A percentile compares a stretch with the other conserved stretches of the same genome.
phyloP scores from a whole-genome alignment of 2,797 vertebrate species.

The Neomorphus geoffroyi region DNA sequence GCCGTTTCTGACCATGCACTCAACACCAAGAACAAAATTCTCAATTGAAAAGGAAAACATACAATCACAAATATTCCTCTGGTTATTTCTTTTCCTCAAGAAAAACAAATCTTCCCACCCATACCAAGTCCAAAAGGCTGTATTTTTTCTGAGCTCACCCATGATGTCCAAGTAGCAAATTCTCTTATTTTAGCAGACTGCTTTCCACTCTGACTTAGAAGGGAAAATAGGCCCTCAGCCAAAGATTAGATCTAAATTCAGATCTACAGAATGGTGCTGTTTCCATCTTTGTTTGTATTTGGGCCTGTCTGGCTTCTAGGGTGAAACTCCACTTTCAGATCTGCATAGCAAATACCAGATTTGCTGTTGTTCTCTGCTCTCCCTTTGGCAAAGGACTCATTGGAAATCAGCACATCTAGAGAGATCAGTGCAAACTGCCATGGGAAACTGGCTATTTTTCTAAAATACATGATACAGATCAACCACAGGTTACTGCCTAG shows the following conservation, averaged over 20 bases:
- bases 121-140: not conserved
- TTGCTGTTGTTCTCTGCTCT: conserved; percentile 22
- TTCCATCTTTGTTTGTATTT: conserved; percentile 64
- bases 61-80: not conserved
- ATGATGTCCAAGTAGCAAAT: not conserved
- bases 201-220: not conserved
- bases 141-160: not conserved
- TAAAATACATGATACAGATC: conserved; percentile 54
- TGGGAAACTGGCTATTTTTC: conserved; percentile 66
- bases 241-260: conserved; percentile 50
- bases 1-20: not conserved
- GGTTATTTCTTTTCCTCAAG: not conserved
- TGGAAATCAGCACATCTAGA: conserved; percentile 51
- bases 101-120: not conserved
- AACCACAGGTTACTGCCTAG: conserved; percentile 54
- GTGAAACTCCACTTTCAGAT: conserved; percentile 48
- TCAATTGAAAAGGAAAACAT: not conserved
- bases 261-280: conserved; percentile 22
- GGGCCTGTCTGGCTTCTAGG: conserved; percentile 53
- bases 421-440: conserved; percentile 58
- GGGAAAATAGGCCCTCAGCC: conserved; percentile 34
- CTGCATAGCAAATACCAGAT: conserved; percentile 27
- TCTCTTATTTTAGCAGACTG: not conserved
- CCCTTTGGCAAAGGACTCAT: conserved; percentile 14
- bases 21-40: not conserved